Conservation (phyloP, 30 jellyfish, hydroid and myxozoan species). For the Sanderia malayensis region DNA sequence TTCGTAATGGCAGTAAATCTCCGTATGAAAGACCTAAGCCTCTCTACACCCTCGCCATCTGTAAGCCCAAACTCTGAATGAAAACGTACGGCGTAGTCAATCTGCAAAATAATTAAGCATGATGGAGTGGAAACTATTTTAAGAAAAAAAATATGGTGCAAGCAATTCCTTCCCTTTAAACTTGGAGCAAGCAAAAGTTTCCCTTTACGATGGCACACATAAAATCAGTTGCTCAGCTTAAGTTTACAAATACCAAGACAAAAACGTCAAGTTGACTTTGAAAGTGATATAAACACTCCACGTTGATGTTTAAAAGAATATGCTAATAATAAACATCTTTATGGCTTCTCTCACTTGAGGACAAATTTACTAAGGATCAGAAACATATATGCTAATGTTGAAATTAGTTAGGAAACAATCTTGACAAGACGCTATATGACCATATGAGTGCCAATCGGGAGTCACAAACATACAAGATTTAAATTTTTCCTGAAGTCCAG, state of each 20-base stretch:
- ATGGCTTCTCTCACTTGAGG: not conserved
- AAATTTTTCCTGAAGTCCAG: not conserved
- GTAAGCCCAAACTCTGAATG: slow-evolving; percentile 21
- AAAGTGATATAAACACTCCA: not conserved
- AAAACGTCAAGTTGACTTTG: not conserved
- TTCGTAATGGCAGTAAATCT: slow-evolving; percentile 23
- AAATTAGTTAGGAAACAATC: not conserved
- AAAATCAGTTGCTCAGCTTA: not conserved
- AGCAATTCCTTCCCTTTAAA: not conserved
- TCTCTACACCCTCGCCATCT: slow-evolving; percentile 48
- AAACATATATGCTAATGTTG: not conserved
- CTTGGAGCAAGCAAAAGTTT: not conserved
- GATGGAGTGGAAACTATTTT: not conserved
- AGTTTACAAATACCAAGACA: not conserved
- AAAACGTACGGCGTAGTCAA: not conserved
- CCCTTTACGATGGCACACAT: not conserved
- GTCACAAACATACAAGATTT: not conserved
- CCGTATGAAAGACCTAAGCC: slow-evolving; percentile 40
- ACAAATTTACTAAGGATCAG: not conserved
- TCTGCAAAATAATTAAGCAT: not conserved
- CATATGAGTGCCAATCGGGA: not conserved
- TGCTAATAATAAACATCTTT: not conserved
- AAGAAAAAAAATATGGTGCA: not conserved
- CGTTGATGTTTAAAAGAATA: not conserved
- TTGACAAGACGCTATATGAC: slow-evolving; percentile 1